Conservation (phyloP, 2,797 vertebrate species). For the Anniella stebbinsi region DNA sequence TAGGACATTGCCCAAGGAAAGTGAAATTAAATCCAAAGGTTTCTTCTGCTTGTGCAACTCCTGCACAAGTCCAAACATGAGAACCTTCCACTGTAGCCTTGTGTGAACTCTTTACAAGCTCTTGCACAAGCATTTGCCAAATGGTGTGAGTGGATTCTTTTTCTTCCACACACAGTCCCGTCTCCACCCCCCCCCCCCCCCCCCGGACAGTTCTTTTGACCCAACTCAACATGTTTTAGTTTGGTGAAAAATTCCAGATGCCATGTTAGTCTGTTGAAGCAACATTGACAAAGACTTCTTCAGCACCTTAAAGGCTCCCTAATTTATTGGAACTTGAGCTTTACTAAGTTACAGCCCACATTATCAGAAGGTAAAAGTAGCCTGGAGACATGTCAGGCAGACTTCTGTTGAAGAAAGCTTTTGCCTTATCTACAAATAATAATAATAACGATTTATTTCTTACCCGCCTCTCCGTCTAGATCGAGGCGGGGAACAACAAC, state of each 20-base stretch:
- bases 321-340: neutral
- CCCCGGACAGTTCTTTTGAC: neutral
- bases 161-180: neutral
- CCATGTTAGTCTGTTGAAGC: slow-evolving; percentile 1
- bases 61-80: neutral
- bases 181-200: too few relatives aligned
- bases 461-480: too few relatives aligned
- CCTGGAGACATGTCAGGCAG: neutral
- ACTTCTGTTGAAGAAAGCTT: neutral
- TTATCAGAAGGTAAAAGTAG: neutral
- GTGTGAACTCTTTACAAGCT: neutral
- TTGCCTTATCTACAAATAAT: neutral
- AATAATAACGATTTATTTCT: too few relatives aligned
- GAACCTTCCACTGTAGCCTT: neutral
- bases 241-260: neutral
- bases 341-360: neutral
- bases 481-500: too few relatives aligned
- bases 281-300: neutral
- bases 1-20: neutral
- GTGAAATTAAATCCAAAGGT: neutral
- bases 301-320: neutral
- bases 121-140: neutral
- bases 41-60: neutral
- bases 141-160: neutral
- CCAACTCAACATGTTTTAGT: neutral